These are phyloP conservation scores for Scaptomyza flava DNA, from an alignment of 2,888 invertebrate species.

Conservation along the genomic window DNA sequence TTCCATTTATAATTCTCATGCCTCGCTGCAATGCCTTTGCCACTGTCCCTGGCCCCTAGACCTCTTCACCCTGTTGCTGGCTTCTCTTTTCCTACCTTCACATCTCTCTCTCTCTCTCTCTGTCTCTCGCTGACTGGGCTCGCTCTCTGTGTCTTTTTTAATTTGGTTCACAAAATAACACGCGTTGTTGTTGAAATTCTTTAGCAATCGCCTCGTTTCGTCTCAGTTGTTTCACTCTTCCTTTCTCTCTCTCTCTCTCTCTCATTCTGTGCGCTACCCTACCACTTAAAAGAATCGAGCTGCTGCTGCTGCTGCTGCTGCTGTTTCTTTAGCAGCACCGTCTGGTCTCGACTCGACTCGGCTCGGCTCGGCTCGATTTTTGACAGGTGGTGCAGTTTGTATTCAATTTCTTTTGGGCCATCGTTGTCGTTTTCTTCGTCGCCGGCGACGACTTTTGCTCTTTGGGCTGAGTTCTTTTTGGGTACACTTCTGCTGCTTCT, in stretches of 20 bases:
- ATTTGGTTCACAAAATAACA: slow-evolving; percentile 78
- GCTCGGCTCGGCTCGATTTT: slow-evolving; percentile 66
- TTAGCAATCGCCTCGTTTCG: slow-evolving; percentile 64
- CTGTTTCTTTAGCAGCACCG: slow-evolving; percentile 46
- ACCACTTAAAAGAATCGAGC: slow-evolving; percentile 53
- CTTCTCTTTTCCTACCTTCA: slow-evolving; percentile 3
- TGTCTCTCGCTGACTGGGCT: slow-evolving; percentile 25
- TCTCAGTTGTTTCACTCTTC: slow-evolving; percentile 14
- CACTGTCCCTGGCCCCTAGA: slow-evolving; percentile 10
- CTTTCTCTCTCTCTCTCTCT: slow-evolving; percentile 1
- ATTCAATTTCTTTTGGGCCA: slow-evolving; percentile 70
- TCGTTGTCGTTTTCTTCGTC: slow-evolving; percentile 51
- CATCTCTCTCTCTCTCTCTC: slow-evolving; percentile 14
- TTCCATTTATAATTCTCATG: slow-evolving; percentile 77
- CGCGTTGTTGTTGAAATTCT: slow-evolving; percentile 78
- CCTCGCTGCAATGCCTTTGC: slow-evolving; percentile 64
- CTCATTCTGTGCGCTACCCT: slow-evolving; percentile 10
- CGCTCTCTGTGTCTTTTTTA: slow-evolving; percentile 68
- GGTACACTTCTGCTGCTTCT: slow-evolving; percentile 32
- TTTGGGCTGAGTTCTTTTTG: slow-evolving; percentile 53
- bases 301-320: slow-evolving; percentile 47
- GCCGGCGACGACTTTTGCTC: slow-evolving; percentile 69
- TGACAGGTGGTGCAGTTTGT: slow-evolving; percentile 82
- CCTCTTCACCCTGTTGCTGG: slow-evolving; percentile 2
- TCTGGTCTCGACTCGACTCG: slow-evolving; percentile 31